Conservation (phyloP, 2,888 invertebrate species). For the Chirona hameri region DNA sequence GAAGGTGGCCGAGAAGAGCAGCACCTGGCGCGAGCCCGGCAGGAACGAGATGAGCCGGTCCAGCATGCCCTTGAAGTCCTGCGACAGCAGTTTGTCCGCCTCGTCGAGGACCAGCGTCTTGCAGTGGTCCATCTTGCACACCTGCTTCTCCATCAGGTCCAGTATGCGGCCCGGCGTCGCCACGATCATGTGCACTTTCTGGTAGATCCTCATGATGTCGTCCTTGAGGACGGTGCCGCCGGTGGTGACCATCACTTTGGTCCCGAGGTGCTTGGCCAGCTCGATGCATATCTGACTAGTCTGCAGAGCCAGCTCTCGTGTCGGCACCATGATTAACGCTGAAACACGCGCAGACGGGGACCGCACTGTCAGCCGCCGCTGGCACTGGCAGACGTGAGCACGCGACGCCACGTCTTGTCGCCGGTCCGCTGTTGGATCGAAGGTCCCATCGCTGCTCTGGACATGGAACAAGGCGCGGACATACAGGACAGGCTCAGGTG, state of each 20-base stretch:
- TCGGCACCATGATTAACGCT: constrained; percentile 96
- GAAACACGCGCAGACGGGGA: constrained; percentile 41
- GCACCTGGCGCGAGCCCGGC: constrained; percentile 92
- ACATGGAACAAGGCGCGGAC: too few species aligned
- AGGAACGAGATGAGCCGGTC: constrained; percentile 92
- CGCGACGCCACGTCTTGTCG: too few species aligned
- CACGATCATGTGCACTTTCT: constrained; percentile 98
- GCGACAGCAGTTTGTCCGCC: constrained; percentile 96
- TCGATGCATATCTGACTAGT: constrained; percentile 99
- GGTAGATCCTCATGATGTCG: constrained; percentile 99
- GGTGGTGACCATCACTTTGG: constrained; percentile 99
- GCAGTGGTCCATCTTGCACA: constrained; percentile 92
- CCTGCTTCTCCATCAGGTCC: constrained; percentile 97
- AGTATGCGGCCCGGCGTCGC: constrained; percentile 99
- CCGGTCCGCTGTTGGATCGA: too few species aligned
- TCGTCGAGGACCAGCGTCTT: constrained; percentile 96
- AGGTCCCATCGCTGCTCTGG: too few species aligned
- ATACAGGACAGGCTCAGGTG: too few species aligned
- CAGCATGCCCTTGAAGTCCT: constrained; percentile 98
- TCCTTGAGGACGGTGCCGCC: constrained; percentile 92
- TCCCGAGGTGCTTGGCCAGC: constrained; percentile 92
- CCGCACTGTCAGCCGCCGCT: too few species aligned
- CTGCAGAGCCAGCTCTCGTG: constrained; percentile 96
- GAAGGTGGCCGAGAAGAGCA: constrained; percentile 98
- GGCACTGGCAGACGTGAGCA: too few species aligned